A percentile compares a stretch with the other conserved stretches of the same genome.
Evolutionary conservation across 2,888 invertebrate genomes (phyloP).

Genomic region (Pseudoips prasinana): DNA sequence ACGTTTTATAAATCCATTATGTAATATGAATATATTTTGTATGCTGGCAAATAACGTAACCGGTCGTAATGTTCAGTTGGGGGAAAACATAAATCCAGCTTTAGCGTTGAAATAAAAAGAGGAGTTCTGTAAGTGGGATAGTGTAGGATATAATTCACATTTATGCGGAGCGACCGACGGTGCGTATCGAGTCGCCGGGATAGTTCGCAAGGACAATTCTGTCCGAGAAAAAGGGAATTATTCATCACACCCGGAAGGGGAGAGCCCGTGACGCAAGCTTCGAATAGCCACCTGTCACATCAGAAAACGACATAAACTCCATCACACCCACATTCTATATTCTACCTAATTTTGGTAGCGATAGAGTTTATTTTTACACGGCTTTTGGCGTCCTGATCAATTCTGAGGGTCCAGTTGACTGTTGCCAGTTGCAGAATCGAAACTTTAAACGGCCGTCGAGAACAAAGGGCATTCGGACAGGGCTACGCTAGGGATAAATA

Average conservation of each 20-base stretch:
- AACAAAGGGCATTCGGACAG: constrained; percentile 77
- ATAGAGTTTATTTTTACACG: constrained; percentile 36
- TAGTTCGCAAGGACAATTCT: constrained; percentile 79
- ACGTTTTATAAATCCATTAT: constrained; percentile 16
- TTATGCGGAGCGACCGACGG: constrained; percentile 73
- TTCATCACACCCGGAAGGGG: constrained; percentile 83
- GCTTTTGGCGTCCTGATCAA: constrained; percentile 49
- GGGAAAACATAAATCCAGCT: constrained; percentile 66
- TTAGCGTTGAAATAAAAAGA: constrained; percentile 73
- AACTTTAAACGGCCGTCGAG: constrained; percentile 80
- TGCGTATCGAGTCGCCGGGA: constrained; percentile 76
- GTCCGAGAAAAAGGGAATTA: constrained; percentile 79
- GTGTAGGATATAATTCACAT: constrained; percentile 77
- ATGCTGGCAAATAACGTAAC: constrained; percentile 4
- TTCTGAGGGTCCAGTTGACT: constrained; percentile 77
- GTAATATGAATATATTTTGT: constrained; percentile 24
- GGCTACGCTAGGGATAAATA: constrained; percentile 72
- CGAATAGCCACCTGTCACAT: constrained; percentile 67
- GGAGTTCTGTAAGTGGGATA: constrained; percentile 71
- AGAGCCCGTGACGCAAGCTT: constrained; percentile 79
- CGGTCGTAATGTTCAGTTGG: constrained; percentile 56
- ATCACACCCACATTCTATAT: constrained; percentile 12
- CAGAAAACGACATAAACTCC: constrained; percentile 44
- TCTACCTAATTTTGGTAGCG: constrained; percentile 15
- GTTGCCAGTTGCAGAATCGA: constrained; percentile 81